Evolutionary conservation across 2,113 vertebrate genomes (phyloP).

Genomic region (Fulmarus glacialis): DNA sequence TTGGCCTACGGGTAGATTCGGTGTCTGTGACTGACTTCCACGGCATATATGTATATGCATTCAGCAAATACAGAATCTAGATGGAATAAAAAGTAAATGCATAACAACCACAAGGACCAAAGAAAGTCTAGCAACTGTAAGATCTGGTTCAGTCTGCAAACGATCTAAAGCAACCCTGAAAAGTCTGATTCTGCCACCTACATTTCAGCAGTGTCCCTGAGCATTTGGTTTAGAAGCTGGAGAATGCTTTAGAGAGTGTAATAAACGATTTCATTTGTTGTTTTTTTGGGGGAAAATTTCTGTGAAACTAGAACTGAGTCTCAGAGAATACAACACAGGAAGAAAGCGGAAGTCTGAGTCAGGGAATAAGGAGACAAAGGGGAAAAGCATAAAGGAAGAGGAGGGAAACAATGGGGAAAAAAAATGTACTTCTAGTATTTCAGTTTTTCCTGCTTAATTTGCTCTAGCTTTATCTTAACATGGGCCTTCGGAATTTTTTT

Average conservation of each 20-base stretch:
- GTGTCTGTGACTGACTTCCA: neutral
- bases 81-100: neutral
- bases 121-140: neutral
- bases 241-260: neutral
- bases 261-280: neutral
- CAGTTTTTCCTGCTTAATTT: neutral
- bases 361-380: neutral
- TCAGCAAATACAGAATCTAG: neutral
- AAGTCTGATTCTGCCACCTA: neutral
- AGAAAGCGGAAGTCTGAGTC: neutral
- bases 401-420: neutral
- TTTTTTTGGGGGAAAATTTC: neutral
- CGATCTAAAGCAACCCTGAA: neutral
- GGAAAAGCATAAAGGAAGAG: neutral
- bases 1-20: accelerated
- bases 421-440: neutral
- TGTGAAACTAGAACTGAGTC: neutral
- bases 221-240: neutral
- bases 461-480: neutral
- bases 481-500: neutral
- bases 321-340: neutral
- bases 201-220: neutral
- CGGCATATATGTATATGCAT: neutral
- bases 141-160: neutral
- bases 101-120: neutral